Evolutionary conservation across 2,797 vertebrate genomes (phyloP).

Genomic region (Sylvilagus floridanus): DNA sequence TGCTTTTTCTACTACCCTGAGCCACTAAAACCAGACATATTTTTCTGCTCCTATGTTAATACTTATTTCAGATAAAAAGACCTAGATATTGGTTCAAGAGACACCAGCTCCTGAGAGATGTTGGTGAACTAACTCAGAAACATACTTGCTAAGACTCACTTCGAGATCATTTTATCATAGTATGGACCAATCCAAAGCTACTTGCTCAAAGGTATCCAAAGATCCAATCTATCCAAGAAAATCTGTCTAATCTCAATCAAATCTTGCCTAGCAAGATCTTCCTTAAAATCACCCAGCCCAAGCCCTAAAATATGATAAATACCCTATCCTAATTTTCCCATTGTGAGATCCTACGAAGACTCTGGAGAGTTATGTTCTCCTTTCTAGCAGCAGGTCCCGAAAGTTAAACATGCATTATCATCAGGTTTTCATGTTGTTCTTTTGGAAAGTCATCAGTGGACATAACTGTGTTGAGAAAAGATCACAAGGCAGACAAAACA

Average conservation of each 20-base stretch:
- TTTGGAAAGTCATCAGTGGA: neutral
- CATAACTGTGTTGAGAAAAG: neutral
- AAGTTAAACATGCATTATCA: neutral
- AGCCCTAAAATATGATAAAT: constrained; percentile 2
- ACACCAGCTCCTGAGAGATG: neutral
- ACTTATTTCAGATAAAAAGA: constrained; percentile 44
- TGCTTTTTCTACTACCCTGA: neutral
- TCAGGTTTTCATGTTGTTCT: constrained; percentile 9
- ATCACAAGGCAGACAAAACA: neutral
- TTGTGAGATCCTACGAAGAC: constrained; percentile 28
- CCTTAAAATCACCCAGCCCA: neutral
- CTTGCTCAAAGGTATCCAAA: neutral
- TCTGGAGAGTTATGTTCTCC: neutral
- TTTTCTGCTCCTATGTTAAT: constrained; percentile 19
- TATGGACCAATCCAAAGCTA: neutral
- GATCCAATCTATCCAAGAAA: neutral
- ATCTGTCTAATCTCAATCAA: neutral
- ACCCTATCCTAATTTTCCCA: neutral
- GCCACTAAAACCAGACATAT: neutral
- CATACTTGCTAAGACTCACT: constrained; percentile 34
- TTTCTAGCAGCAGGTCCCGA: neutral
- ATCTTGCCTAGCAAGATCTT: neutral
- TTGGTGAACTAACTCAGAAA: neutral
- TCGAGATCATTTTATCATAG: neutral
- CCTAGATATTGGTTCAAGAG: constrained; percentile 10